Evolutionary conservation across 2,797 vertebrate species (phyloP), one percentile per base, ranked within the genome.

Genomic region (Gorsachius magnificus): DNA sequence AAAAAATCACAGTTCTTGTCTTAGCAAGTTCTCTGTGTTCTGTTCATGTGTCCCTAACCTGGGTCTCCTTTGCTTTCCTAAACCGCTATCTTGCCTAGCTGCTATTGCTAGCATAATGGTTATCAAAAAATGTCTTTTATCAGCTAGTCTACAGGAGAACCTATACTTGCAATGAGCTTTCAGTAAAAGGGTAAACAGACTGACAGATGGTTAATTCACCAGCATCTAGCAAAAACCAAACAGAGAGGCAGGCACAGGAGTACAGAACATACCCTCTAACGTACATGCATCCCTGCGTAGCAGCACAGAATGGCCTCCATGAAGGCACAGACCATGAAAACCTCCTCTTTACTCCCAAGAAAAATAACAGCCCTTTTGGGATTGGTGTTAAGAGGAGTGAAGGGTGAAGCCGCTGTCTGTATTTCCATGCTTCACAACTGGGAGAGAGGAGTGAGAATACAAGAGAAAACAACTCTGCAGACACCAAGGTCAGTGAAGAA

Each of bases 1-100:
- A 24, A 28, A 9, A 50, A 33, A 17, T 7, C 50, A 33, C 12
- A 7, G 26, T 57, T 54, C 12, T 13, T 41, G 36, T 36, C 20
- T 57, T n/a, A 51, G 21, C 25, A 65, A 56, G 0, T 13, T 58
- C 24, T 4, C 24, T 36, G 12, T 60, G 50, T 19, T 53, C 29
- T 13, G 6, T 28, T 46, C 56, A 26, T 0, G 0, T 3, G 8
- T 35, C 38, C 9, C 53, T 45, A 0, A 21, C 28, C 38, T 3
- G 0, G n/a, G 66, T 8, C 51, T 58, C 35, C 33, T 83, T 38
- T 48, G 10, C 20, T 29, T 38, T 77, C 61, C 38, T 50, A 21
- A n/a, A 46, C 18, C 51, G 50, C 20, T 16, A 3, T 33, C 60
- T 60, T 58, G 16, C 15, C 53, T n/a, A 46, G 61, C 38, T 48